Percentiles rank a stretch among this genome's conserved stretches.
Evolutionary conservation across 2,797 vertebrate species (phyloP).

Genomic region (Clangula hyemalis): DNA sequence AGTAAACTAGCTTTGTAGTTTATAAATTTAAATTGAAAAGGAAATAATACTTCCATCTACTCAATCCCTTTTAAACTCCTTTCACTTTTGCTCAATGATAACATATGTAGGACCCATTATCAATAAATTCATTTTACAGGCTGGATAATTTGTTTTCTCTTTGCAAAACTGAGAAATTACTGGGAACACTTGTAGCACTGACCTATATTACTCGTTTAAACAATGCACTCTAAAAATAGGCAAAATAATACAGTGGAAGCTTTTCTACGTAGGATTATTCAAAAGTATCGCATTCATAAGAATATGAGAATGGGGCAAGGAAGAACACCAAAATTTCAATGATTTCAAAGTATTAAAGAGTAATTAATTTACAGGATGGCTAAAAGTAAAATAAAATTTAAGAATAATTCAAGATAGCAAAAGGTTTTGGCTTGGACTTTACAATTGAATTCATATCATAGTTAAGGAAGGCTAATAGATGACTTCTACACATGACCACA

Average conservation of each 20-base stretch:
- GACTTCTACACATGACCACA: not conserved
- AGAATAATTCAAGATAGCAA: not conserved
- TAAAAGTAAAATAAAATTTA: not conserved
- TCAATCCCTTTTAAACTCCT: not conserved
- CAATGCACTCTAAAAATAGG: not conserved
- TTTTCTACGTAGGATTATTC: not conserved
- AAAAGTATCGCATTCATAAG: not conserved
- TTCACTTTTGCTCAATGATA: not conserved
- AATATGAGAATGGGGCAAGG: rapidly evolving
- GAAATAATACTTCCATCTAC: not conserved
- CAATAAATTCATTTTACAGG: not conserved
- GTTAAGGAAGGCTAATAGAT: not conserved
- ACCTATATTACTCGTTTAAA: not conserved
- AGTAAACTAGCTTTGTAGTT: not conserved
- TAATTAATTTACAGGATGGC: not conserved
- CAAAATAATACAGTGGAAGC: not conserved
- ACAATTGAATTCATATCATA: not conserved
- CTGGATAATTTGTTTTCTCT: not conserved
- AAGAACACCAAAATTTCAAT: not conserved
- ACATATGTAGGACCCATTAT: not conserved
- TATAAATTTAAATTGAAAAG: not conserved
- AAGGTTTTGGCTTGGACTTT: not conserved
- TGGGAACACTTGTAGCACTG: not conserved
- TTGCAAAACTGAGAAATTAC: not conserved
- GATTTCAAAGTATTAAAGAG: not conserved